Base-by-base conservation (phyloP, 2,888 invertebrate species). In the Ophion slaviceki region DNA sequence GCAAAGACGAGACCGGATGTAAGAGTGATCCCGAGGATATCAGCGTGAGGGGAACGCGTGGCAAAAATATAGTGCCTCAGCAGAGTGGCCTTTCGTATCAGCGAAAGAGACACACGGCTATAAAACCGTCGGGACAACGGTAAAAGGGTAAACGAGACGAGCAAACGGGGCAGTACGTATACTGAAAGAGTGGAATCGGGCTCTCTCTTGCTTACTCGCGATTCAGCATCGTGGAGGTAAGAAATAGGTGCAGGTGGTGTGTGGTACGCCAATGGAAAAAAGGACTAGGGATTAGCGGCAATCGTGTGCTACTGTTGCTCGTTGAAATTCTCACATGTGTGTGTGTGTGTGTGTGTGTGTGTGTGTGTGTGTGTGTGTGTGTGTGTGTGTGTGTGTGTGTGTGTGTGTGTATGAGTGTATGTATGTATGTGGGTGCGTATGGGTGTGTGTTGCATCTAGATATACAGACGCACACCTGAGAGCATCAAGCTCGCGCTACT, bases 261-360 rank as follows among this genome's bases (percentile, higher is more conserved):
- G 76, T 76, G 82, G 82, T 86, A 85, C 86, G 85, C 76, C 81
- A 78, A 75, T 81, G 82, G 75, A 87, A 87, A 87, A 87, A 87
- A 88, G 75, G 79, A 88, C 82, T 80, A 80, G 75, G 82, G 85
- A 86, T 88, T 87, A 88, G 87, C 84, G 86, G 85, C 83, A 85
- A 87, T 87, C 88, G 82, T 86, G 85, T 88, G 80, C 84, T 82
- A 78, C 86, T 84, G 71, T 68, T 76, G 47, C 72, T 82, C 28
- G 68, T 61, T 57, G 47, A 28, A 64, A 59, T 68, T 36, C 62
- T 72, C 24, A 47, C 47, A 61, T 47, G 45, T 28, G 28, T 78
- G 32, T 68, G 62, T 77, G 71, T 71, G 74, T 75, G 72, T 67
- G 36, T 64, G 74, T 40, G 53, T 53, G 32, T 68, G 45, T 68